These are phyloP conservation scores for Lepidurus arcticus DNA, from an alignment of 1,140 invertebrate species.

Conservation along the genomic window DNA sequence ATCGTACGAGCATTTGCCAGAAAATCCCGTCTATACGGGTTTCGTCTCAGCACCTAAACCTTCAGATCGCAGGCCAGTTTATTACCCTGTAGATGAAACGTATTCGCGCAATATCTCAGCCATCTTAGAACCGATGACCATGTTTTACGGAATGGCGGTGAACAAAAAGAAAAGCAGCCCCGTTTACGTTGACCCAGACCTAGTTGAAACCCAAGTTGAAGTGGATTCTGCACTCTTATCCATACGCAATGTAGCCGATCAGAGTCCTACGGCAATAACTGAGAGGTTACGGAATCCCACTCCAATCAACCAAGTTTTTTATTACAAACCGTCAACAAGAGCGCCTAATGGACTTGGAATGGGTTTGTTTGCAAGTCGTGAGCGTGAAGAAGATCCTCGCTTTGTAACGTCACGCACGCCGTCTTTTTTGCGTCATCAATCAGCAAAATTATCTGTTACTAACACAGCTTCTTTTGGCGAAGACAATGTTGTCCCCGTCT, in stretches of 20 bases:
- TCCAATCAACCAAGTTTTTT: background rate
- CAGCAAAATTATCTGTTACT: background rate
- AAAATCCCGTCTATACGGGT: background rate
- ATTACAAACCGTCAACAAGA: background rate
- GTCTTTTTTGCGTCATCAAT: background rate
- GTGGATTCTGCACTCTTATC: background rate
- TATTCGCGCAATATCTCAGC: background rate
- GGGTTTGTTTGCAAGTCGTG: constrained; percentile 14
- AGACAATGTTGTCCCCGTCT: background rate
- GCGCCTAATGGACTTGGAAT: constrained; percentile 3
- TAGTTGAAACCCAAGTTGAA: background rate
- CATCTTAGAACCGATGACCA: background rate
- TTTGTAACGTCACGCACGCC: background rate
- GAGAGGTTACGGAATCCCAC: background rate
- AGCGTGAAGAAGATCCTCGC: background rate
- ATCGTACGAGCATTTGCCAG: background rate
- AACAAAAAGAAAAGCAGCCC: background rate
- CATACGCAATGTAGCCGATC: background rate
- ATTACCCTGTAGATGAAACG: background rate
- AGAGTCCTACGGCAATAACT: background rate
- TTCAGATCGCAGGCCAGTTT: background rate
- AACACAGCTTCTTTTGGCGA: background rate
- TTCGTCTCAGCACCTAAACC: background rate
- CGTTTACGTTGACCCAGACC: background rate
- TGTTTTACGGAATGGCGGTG: background rate